Evolutionary conservation across 2,113 vertebrate species (phyloP).

Genomic region (Tringa solitaria): DNA sequence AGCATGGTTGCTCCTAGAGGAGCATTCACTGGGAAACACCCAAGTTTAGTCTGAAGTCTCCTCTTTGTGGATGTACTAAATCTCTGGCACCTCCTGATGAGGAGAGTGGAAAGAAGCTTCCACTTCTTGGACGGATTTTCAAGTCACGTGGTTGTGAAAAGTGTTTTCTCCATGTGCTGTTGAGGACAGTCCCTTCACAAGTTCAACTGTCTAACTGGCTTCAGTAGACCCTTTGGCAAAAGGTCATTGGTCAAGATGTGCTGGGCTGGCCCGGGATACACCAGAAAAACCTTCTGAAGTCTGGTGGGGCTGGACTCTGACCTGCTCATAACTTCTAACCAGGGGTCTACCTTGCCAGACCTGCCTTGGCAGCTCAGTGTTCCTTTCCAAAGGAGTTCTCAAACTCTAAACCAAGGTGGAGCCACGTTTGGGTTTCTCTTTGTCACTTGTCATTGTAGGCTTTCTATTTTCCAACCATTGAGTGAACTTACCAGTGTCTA

Average conservation of each 20-base stretch:
- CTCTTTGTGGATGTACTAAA: no score
- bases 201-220: rapidly evolving
- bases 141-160: not conserved
- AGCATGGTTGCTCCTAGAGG: not conserved
- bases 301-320: not conserved
- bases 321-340: not conserved
- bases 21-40: not conserved
- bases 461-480: not conserved
- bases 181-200: not conserved
- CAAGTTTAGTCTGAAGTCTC: not conserved
- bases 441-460: not conserved
- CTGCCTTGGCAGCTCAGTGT: not conserved
- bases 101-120: not conserved
- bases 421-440: not conserved
- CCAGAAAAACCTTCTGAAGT: not conserved
- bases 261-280: not conserved
- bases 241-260: not conserved
- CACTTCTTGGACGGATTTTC: not conserved
- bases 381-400: not conserved
- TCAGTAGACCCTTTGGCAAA: no score
- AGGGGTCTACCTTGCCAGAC: rapidly evolving
- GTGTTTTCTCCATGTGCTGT: not conserved
- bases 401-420: not conserved
- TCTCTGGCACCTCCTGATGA: not conserved
- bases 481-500: rapidly evolving